phyloP scores from a whole-genome alignment of 1,140 invertebrate genomes.

The Stegodyphus dumicola region DNA sequence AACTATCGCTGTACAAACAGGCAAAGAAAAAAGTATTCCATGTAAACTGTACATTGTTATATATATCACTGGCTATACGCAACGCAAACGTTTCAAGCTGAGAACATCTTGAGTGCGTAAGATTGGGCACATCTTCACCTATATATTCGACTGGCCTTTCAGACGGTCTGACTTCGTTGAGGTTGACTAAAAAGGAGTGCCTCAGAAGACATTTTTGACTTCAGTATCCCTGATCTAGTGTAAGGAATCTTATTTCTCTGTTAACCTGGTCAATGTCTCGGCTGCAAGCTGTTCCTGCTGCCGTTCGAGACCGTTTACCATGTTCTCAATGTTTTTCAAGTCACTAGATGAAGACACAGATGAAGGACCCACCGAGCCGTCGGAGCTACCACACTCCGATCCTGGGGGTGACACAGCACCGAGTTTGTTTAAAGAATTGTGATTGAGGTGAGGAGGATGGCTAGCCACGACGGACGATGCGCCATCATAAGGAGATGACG shows the following conservation, averaged over 20 bases:
- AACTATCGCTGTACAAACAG: constrained; percentile 52
- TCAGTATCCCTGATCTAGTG: not conserved
- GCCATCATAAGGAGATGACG: constrained; percentile 62
- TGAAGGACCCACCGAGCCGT: constrained; percentile 62
- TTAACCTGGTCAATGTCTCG: constrained; percentile 63
- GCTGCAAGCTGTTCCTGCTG: constrained; percentile 64
- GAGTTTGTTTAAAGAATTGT: constrained; percentile 44
- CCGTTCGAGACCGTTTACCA: constrained; percentile 90
- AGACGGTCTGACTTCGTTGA: constrained; percentile 25
- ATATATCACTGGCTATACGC: constrained; percentile 53
- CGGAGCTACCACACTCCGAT: constrained; percentile 71
- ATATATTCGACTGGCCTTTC: constrained; percentile 3
- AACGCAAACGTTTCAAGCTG: not conserved
- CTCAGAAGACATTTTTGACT: constrained; percentile 1
- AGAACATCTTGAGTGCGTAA: no score
- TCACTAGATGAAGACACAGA: constrained; percentile 71
- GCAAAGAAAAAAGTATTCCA: constrained; percentile 31
- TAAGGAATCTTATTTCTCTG: constrained; percentile 64
- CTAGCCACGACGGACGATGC: not conserved
- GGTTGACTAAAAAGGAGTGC: not conserved
- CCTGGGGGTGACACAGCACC: constrained; percentile 60
- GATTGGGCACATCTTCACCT: not conserved
- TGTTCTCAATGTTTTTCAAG: constrained; percentile 95
- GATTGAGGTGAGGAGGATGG: constrained; percentile 24
- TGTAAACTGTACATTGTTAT: constrained; percentile 41